Evolutionary conservation across 2,797 vertebrate species (phyloP).

Genomic region (Neosalanx taihuensis): DNA sequence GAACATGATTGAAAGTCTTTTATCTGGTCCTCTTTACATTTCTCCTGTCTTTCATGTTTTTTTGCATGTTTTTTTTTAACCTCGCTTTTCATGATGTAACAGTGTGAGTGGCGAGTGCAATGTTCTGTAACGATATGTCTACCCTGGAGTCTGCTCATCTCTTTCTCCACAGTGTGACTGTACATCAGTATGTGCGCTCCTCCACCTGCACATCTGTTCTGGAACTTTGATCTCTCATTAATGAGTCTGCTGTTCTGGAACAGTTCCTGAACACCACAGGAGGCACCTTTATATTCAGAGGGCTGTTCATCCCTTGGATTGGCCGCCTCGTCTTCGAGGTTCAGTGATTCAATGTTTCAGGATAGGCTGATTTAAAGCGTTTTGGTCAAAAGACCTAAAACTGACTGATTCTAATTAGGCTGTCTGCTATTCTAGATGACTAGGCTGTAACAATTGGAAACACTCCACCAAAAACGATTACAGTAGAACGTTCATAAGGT

Average conservation of each 20-base stretch:
- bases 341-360: too few species aligned
- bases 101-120: slow-evolving; percentile 44
- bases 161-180: slow-evolving; percentile 30
- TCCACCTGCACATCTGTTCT: slow-evolving; percentile 28
- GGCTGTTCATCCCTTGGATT: too few species aligned
- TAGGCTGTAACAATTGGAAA: too few species aligned
- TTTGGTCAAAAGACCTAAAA: too few species aligned
- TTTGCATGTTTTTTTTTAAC: slow-evolving; percentile 24
- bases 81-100: slow-evolving; percentile 51
- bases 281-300: background rate
- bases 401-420: too few species aligned
- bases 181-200: slow-evolving; percentile 15
- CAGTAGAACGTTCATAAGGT: too few species aligned
- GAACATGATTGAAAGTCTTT: slow-evolving; percentile 41
- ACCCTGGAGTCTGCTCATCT: slow-evolving; percentile 26
- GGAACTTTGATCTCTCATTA: too few species aligned
- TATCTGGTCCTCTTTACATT: slow-evolving; percentile 27
- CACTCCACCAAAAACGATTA: too few species aligned
- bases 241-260: background rate
- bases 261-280: background rate
- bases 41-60: slow-evolving; percentile 35
- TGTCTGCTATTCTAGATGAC: too few species aligned
- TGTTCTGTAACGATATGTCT: slow-evolving; percentile 41
- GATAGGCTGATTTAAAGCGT: too few species aligned
- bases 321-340: too few species aligned